Evolutionary conservation across 2,888 invertebrate species (phyloP).

Genomic region (Calameuta idolon): DNA sequence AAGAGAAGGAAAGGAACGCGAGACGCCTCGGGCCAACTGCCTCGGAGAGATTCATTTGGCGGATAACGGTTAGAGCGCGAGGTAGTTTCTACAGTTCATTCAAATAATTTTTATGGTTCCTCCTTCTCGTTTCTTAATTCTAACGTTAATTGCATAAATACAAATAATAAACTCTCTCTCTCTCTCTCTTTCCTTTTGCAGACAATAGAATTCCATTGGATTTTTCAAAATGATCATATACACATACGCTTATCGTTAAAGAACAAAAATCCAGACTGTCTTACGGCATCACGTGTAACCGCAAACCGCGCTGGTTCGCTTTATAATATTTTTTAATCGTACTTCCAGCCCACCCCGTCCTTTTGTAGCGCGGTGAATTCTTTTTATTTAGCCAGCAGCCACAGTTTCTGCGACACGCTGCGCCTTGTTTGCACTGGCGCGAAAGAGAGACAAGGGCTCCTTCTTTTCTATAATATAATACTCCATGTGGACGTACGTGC

Average conservation of each 20-base stretch:
- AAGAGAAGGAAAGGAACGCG: conserved; percentile 12
- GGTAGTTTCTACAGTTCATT: background rate
- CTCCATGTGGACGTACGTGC: conserved; percentile 7
- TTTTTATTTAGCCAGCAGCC: background rate
- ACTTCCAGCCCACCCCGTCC: background rate
- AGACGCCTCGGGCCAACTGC: conserved; percentile 6
- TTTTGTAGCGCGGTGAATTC: background rate
- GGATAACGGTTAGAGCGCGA: conserved; percentile 6
- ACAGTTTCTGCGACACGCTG: background rate
- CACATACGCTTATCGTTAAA: too few species aligned
- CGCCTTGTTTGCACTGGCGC: background rate
- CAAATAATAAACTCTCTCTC: background rate
- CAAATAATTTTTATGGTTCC: background rate
- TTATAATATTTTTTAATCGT: background rate
- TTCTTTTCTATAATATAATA: background rate
- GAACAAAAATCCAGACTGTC: background rate
- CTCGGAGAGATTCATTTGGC: conserved; percentile 4
- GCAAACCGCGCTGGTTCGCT: conserved; percentile 43
- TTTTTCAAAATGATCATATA: background rate
- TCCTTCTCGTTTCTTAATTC: background rate
- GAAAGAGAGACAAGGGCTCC: background rate
- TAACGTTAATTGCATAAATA: background rate
- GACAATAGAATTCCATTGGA: background rate
- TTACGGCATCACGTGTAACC: conserved; percentile 32
- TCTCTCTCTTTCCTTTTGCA: background rate